Percentiles rank a stretch among this genome's conserved stretches.
Evolutionary conservation across 2,888 invertebrate species (phyloP).

Genomic region (Beris morrisii): DNA sequence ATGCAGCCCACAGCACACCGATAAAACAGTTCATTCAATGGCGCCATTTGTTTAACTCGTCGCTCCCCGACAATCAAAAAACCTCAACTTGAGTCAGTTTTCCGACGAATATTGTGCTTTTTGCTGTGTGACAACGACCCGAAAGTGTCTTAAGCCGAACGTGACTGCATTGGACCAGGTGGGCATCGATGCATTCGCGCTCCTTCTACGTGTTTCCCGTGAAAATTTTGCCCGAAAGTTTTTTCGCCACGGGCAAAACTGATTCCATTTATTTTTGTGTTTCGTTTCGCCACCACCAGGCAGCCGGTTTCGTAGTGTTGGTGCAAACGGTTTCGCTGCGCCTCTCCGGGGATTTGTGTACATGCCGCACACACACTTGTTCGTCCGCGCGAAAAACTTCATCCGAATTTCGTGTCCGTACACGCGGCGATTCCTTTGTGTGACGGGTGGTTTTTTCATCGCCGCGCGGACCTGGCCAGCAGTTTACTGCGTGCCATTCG

Average conservation of each 20-base stretch:
- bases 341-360: no score
- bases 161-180: not conserved
- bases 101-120: not conserved
- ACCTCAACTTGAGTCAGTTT: not conserved
- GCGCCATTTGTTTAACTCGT: conserved; percentile 4
- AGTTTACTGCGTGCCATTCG: conserved; percentile 19
- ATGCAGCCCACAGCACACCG: not conserved
- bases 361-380: no score
- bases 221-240: no score
- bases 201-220: not conserved
- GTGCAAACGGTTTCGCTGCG: no score
- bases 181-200: not conserved
- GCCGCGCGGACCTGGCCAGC: not conserved
- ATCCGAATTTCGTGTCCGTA: no score
- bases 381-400: no score
- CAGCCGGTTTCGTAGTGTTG: no score
- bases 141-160: not conserved
- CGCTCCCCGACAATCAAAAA: not conserved
- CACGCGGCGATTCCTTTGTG: no score
- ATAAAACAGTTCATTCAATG: not conserved
- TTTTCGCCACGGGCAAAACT: no score
- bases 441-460: no score
- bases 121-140: conserved; percentile 1
- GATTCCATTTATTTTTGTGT: no score
- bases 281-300: no score